phyloP scores from a whole-genome alignment of 2,888 invertebrate species.

The Eristalinus aeneus region DNA sequence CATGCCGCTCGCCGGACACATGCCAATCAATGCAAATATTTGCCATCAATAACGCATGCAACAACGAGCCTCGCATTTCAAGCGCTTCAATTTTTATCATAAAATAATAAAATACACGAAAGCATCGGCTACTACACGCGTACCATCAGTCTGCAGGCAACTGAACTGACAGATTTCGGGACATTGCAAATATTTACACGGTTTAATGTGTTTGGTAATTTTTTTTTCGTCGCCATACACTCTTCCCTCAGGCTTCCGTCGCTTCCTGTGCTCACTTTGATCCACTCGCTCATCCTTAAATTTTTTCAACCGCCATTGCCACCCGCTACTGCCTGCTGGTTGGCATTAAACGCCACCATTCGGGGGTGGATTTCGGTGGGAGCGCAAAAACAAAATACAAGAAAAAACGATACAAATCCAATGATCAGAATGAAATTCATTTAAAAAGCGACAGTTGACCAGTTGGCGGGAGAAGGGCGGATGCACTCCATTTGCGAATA shows the following conservation, averaged over 20 bases:
- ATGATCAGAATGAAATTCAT: slow-evolving; percentile 50
- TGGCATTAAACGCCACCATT: slow-evolving; percentile 46
- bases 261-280: slow-evolving; percentile 41
- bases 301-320: slow-evolving; percentile 32
- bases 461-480: neutral
- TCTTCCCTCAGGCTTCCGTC: no score
- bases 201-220: slow-evolving; percentile 61
- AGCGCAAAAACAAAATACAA: neutral
- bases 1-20: slow-evolving; percentile 23
- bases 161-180: slow-evolving; percentile 45
- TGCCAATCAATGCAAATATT: slow-evolving; percentile 59
- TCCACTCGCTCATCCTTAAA: slow-evolving; percentile 40
- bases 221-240: neutral
- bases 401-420: slow-evolving; percentile 10
- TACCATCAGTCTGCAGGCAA: neutral
- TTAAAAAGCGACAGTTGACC: neutral
- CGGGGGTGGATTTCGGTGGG: neutral
- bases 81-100: slow-evolving; percentile 7
- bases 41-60: slow-evolving; percentile 53
- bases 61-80: slow-evolving; percentile 1
- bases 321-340: slow-evolving; percentile 10
- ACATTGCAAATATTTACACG: slow-evolving; percentile 61
- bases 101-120: slow-evolving; percentile 3
- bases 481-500: slow-evolving; percentile 56
- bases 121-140: neutral